Evolutionary conservation across 1,140 invertebrate species (phyloP).

Genomic region (Brachionus sp.): DNA sequence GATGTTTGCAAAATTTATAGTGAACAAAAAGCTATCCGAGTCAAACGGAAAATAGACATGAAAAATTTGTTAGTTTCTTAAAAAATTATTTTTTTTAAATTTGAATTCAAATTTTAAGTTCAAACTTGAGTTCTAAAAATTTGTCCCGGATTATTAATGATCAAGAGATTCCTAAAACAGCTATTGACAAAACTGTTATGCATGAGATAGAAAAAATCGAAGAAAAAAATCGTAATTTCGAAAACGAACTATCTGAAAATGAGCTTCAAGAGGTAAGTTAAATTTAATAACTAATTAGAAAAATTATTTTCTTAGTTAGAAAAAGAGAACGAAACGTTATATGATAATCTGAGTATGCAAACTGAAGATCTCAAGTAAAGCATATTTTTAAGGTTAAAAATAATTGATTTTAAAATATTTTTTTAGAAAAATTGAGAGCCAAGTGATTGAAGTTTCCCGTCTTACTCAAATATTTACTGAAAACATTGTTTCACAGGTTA

Average conservation of each 20-base stretch:
- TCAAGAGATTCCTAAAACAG: not conserved
- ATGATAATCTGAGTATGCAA: slow-evolving; percentile 30
- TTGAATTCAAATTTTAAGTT: not conserved
- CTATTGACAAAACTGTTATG: not conserved
- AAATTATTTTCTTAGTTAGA: not conserved
- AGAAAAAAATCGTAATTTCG: not conserved
- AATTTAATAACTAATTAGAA: not conserved
- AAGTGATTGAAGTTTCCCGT: slow-evolving; percentile 33
- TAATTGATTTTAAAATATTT: not conserved
- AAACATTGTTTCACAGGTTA: slow-evolving; percentile 43
- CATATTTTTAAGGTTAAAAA: not conserved
- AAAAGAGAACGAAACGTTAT: slow-evolving; percentile 33
- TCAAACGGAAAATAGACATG: not conserved
- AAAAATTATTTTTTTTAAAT: not conserved
- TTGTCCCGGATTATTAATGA: not conserved
- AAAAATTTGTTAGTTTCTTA: slow-evolving; percentile 33
- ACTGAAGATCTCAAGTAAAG: slow-evolving; percentile 38
- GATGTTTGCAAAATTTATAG: slow-evolving; percentile 35
- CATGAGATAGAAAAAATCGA: not conserved
- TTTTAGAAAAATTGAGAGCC: slow-evolving; percentile 34
- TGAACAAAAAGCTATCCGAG: slow-evolving; percentile 29
- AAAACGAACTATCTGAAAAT: not conserved
- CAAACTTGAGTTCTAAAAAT: slow-evolving; percentile 6
- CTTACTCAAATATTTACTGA: slow-evolving; percentile 43
- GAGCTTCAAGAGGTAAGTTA: not conserved